Conservation (phyloP, 1,140 invertebrate genomes). For the Diabrotica virgifera region DNA sequence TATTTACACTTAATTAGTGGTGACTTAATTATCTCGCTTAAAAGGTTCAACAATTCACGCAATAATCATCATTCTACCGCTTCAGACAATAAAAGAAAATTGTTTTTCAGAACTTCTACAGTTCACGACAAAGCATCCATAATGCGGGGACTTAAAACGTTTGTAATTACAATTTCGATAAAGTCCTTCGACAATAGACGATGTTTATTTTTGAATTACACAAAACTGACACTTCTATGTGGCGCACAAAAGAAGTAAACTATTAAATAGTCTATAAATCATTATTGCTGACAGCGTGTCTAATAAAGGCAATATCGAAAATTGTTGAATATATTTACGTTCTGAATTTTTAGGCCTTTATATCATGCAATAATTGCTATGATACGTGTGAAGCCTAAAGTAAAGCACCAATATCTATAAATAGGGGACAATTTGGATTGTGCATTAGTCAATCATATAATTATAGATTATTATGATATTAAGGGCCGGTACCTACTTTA, state of each 20-base stretch:
- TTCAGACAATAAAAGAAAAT: not conserved
- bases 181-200: conserved; percentile 26
- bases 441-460: too few species aligned
- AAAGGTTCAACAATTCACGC: not conserved
- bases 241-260: conserved; percentile 30
- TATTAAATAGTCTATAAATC: conserved; percentile 38
- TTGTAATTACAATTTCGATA: conserved; percentile 21
- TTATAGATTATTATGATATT: too few species aligned
- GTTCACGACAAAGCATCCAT: conserved; percentile 13
- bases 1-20: not conserved
- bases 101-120: conserved; percentile 2
- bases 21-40: not conserved
- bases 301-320: conserved; percentile 22
- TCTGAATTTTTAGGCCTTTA: too few species aligned
- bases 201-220: conserved; percentile 39
- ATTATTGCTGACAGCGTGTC: conserved; percentile 34
- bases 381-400: too few species aligned
- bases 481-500: too few species aligned
- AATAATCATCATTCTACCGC: not conserved
- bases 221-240: conserved; percentile 36
- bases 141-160: conserved; percentile 16
- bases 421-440: too few species aligned
- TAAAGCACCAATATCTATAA: too few species aligned
- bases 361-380: too few species aligned
- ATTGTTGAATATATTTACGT: not conserved